A percentile compares a stretch with the other conserved stretches of the same genome.
phyloP scores from a whole-genome alignment of 1,140 invertebrate genomes.

The Trinorchestia longiramus region DNA sequence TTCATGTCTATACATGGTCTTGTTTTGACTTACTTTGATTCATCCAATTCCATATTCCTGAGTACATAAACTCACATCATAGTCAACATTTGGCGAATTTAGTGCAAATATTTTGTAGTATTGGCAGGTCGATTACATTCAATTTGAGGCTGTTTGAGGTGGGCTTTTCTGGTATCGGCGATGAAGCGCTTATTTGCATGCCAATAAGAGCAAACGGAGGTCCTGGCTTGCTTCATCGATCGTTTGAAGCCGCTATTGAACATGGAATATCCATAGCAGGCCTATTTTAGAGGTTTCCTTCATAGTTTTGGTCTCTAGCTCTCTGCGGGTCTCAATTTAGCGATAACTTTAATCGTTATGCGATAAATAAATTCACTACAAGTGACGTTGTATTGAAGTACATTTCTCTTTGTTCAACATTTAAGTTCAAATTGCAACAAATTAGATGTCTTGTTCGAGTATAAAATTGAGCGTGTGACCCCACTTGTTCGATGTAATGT shows the following conservation, averaged over 20 bases:
- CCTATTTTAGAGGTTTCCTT: background rate
- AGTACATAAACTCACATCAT: background rate
- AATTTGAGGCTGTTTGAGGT: constrained; percentile 20
- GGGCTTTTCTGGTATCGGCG: background rate
- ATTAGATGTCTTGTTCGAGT: background rate
- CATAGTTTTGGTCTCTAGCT: background rate
- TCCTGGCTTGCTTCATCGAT: constrained; percentile 32
- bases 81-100: background rate
- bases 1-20: background rate
- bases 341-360: background rate
- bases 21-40: background rate
- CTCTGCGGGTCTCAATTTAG: background rate
- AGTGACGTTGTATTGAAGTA: background rate
- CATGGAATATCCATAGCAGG: constrained; percentile 26
- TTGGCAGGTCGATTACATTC: background rate
- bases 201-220: constrained; percentile 45
- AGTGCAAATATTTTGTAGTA: background rate
- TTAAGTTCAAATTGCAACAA: background rate
- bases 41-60: background rate
- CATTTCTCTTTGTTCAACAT: background rate
- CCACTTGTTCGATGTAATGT: background rate
- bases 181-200: constrained; percentile 29
- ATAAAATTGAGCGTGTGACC: background rate
- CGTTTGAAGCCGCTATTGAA: constrained; percentile 34
- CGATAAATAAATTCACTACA: background rate